Evolutionary conservation across 2,888 invertebrate genomes (phyloP).

Genomic region (Euphydryas editha): DNA sequence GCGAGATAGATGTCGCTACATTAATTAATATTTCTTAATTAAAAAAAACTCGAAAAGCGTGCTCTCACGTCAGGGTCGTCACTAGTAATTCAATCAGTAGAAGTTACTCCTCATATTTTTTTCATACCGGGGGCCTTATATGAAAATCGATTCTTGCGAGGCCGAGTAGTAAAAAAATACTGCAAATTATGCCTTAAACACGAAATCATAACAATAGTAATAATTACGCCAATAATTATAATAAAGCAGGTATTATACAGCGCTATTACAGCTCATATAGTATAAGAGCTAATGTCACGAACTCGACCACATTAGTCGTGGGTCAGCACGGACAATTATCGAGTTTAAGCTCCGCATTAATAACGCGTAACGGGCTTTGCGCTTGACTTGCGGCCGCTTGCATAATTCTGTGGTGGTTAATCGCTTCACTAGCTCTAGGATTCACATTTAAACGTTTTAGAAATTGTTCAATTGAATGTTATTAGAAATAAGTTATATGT

Average conservation of each 20-base stretch:
- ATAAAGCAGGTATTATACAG: background rate
- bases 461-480: conserved; percentile 36
- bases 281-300: conserved; percentile 47
- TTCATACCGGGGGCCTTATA: too few species aligned
- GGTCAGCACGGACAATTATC: conserved; percentile 58
- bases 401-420: conserved; percentile 53
- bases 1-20: too few species aligned
- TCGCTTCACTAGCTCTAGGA: conserved; percentile 46
- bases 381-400: conserved; percentile 58
- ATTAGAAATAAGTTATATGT: background rate
- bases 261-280: conserved; percentile 1
- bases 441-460: conserved; percentile 43
- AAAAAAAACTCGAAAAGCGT: too few species aligned
- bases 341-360: conserved; percentile 59
- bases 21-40: too few species aligned
- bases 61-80: too few species aligned
- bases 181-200: background rate
- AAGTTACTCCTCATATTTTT: too few species aligned
- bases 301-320: conserved; percentile 50
- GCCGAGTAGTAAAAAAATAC: background rate
- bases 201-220: background rate
- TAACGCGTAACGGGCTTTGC: conserved; percentile 58
- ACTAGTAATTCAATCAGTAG: too few species aligned
- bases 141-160: too few species aligned
- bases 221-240: background rate